A percentile compares a stretch with the other conserved stretches of the same genome.
phyloP scores from a whole-genome alignment of 2,797 vertebrate species.

The Rhynchonycteris naso region DNA sequence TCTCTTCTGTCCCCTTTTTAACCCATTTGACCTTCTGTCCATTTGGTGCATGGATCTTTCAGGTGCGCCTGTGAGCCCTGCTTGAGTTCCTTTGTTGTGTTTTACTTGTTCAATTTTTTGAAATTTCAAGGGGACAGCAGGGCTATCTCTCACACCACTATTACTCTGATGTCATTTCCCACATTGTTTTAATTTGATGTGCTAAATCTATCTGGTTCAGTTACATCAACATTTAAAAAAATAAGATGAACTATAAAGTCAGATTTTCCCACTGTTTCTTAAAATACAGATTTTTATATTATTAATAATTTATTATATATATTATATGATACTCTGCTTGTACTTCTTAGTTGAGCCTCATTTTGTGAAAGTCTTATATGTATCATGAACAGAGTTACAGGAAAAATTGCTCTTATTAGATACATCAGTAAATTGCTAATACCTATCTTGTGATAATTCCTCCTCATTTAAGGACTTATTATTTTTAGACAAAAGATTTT shows the following conservation, averaged over 20 bases:
- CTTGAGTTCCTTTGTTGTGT: no score
- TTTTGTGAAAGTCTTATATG: not conserved
- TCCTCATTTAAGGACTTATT: conserved; percentile 2
- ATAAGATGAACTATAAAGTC: conserved; percentile 21
- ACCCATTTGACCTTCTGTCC: no score
- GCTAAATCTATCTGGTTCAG: not conserved
- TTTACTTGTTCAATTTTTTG: no score
- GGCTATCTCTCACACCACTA: no score
- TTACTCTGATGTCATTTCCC: no score
- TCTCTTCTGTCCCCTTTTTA: no score
- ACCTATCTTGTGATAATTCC: not conserved
- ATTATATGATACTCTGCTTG: not conserved
- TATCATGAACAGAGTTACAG: not conserved
- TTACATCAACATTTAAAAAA: not conserved
- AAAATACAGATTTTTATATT: not conserved
- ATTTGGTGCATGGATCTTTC: no score
- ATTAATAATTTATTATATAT: not conserved
- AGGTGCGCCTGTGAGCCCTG: no score
- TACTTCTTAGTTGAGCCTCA: not conserved
- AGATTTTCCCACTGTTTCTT: not conserved
- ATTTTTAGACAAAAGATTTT: conserved; percentile 26
- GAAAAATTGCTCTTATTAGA: not conserved
- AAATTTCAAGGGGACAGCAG: no score
- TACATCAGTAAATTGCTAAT: not conserved
- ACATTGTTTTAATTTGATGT: not conserved